Percentiles rank a stretch among this genome's conserved stretches.
Conservation (phyloP, 2,797 vertebrate genomes). For the Yasuhikotakia modesta region DNA sequence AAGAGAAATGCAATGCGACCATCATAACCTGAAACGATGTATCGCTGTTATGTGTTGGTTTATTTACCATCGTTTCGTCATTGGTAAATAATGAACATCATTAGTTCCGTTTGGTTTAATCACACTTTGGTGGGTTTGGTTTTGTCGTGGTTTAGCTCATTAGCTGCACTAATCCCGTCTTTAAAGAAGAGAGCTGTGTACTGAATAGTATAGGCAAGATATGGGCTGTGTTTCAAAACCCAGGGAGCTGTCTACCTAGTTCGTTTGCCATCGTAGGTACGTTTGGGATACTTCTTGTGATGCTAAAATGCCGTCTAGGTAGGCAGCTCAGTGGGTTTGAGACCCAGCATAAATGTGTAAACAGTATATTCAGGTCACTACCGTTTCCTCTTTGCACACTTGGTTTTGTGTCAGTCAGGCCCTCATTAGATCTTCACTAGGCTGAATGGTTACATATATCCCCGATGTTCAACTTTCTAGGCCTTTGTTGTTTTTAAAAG, state of each 20-base stretch:
- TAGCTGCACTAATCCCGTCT: constrained; percentile 34
- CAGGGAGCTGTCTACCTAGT: neutral
- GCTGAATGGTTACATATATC: too few species aligned
- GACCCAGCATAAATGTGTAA: neutral
- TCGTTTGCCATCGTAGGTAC: neutral
- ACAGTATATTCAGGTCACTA: neutral
- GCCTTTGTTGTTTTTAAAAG: neutral
- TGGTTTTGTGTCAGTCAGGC: neutral
- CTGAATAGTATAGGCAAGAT: neutral
- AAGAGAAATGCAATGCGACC: constrained; percentile 29
- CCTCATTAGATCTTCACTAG: neutral
- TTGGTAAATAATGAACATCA: neutral
- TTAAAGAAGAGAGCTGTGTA: constrained; percentile 36
- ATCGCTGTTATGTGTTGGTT: too few species aligned
- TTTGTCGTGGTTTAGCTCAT: constrained; percentile 31
- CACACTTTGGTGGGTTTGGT: too few species aligned
- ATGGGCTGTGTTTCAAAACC: constrained; percentile 13
- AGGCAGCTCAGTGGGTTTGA: neutral
- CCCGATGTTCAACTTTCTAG: neutral
- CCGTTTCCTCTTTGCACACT: neutral
- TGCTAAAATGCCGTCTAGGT: too few species aligned
- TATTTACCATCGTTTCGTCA: too few species aligned
- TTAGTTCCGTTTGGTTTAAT: neutral
- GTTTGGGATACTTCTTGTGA: too few species aligned
- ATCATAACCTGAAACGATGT: neutral